phyloP scores from a whole-genome alignment of 2,113 vertebrate species.

The Nycticorax nycticorax region DNA sequence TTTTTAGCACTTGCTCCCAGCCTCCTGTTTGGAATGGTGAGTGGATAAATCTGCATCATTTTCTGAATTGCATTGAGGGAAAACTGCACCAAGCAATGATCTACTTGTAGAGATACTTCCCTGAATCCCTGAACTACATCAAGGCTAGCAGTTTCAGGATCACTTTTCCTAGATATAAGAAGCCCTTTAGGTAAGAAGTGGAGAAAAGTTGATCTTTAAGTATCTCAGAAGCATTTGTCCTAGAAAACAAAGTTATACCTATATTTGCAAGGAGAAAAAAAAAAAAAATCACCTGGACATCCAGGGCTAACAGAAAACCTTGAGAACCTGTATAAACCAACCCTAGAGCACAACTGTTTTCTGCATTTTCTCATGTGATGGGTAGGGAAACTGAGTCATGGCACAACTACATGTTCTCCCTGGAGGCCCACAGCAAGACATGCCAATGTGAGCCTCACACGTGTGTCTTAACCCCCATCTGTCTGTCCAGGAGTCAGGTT shows the following conservation, averaged over 20 bases:
- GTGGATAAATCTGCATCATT: not conserved
- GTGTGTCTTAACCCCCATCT: rapidly evolving
- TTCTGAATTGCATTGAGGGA: not conserved
- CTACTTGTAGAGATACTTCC: not conserved
- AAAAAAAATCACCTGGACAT: not conserved
- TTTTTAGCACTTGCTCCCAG: not conserved
- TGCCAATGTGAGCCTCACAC: not conserved
- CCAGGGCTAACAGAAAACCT: not conserved
- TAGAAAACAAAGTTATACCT: not conserved
- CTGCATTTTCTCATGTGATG: not conserved
- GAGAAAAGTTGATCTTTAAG: not conserved
- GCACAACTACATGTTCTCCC: not conserved
- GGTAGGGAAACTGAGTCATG: not conserved
- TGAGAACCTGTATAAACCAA: not conserved
- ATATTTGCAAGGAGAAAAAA: not conserved
- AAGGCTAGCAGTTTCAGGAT: not conserved
- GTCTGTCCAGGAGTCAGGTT: not conserved
- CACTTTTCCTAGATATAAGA: not conserved
- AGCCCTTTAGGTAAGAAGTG: not conserved
- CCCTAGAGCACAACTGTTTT: not conserved
- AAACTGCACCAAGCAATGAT: not conserved
- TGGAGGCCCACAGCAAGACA: too few species aligned
- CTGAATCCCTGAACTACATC: not conserved
- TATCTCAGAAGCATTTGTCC: not conserved
- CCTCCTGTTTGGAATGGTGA: not conserved